Evolutionary conservation across 1,140 invertebrate genomes (phyloP).

Genomic region (Heliconius eleuchia): DNA sequence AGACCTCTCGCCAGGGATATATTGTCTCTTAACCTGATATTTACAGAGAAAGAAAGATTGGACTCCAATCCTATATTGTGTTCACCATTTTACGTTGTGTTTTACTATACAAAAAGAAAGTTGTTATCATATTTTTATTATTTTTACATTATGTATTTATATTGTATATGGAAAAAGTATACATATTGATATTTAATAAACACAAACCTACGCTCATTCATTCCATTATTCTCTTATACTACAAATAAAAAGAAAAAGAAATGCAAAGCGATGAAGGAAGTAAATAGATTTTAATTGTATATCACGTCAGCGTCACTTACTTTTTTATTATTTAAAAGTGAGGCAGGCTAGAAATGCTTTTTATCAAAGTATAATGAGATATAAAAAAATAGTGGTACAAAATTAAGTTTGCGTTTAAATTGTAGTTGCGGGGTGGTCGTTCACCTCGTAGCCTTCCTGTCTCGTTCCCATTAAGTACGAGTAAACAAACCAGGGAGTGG

Average conservation of each 20-base stretch:
- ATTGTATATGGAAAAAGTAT: no score
- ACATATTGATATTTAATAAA: no score
- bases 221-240: background rate
- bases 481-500: slow-evolving; percentile 46
- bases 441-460: slow-evolving; percentile 45
- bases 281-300: background rate
- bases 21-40: background rate
- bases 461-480: slow-evolving; percentile 38
- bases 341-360: background rate
- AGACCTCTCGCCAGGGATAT: background rate
- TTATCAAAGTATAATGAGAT: slow-evolving; percentile 14
- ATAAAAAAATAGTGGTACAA: slow-evolving; percentile 23
- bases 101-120: background rate
- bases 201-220: no score
- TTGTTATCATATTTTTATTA: background rate
- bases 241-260: background rate
- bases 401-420: slow-evolving; percentile 33
- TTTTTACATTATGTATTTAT: no score
- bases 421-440: slow-evolving; percentile 34
- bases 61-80: background rate
- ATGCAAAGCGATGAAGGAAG: background rate
- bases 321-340: background rate
- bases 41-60: background rate
- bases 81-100: background rate
- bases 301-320: background rate